Percentiles rank a stretch among this genome's conserved stretches.
Conservation (phyloP, 2,797 vertebrate species). For the Poecilia picta region DNA sequence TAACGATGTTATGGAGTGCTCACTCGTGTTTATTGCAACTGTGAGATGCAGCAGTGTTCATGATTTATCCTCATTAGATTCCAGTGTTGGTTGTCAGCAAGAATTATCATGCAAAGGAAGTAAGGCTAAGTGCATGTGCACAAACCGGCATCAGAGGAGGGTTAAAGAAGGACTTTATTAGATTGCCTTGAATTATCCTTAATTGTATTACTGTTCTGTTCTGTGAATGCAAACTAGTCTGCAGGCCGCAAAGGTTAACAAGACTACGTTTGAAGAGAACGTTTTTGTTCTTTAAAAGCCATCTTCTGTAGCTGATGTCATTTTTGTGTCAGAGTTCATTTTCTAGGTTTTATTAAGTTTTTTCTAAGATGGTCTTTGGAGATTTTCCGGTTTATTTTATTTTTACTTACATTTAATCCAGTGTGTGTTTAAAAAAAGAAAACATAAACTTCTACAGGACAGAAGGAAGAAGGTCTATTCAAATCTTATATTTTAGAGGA, state of each 20-base stretch:
- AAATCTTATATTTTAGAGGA: not conserved
- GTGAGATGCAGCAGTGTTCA: conserved; percentile 31
- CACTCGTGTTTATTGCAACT: conserved; percentile 11
- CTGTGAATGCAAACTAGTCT: not conserved
- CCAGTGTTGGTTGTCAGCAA: conserved; percentile 20
- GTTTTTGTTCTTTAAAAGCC: not conserved
- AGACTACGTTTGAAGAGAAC: not conserved
- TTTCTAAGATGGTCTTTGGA: not conserved
- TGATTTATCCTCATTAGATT: conserved; percentile 41
- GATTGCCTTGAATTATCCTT: not conserved
- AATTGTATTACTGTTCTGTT: not conserved
- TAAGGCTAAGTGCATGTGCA: conserved; percentile 1
- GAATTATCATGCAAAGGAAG: conserved; percentile 3
- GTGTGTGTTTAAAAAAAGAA: not conserved
- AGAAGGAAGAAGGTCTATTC: not conserved
- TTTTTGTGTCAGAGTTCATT: not conserved
- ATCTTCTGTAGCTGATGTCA: not conserved
- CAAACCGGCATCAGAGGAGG: conserved; percentile 4
- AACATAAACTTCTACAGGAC: not conserved
- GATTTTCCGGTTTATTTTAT: not conserved
- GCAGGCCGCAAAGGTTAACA: not conserved
- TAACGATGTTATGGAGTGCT: conserved; percentile 40
- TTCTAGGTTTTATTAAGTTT: not conserved
- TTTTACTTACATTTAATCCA: not conserved
- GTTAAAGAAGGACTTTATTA: not conserved